Conservation (phyloP, 2,797 vertebrate species). For the Erithacus rubecula region DNA sequence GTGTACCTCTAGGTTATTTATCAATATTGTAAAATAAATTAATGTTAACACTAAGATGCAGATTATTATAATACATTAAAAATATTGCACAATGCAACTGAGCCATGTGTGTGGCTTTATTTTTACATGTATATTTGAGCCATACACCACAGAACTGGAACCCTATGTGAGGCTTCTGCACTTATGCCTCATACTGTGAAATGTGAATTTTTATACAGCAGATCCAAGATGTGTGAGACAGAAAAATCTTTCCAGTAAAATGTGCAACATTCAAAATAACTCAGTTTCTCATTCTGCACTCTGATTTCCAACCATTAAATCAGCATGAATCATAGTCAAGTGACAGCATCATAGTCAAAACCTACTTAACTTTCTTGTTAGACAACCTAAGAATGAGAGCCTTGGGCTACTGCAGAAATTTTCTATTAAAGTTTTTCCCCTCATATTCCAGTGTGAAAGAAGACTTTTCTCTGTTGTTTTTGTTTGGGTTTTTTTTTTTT, state of each 20-base stretch:
- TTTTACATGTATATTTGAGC: slow-evolving; percentile 24
- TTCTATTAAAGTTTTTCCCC: slow-evolving; percentile 20
- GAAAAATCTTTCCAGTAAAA: slow-evolving; percentile 19
- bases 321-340: slow-evolving; percentile 29
- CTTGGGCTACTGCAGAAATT: slow-evolving; percentile 5
- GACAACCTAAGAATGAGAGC: slow-evolving; percentile 42
- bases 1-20: slow-evolving; percentile 25
- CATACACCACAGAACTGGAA: slow-evolving; percentile 44
- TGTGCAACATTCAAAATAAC: slow-evolving; percentile 30
- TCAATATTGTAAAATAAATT: slow-evolving; percentile 38
- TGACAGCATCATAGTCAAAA: slow-evolving; percentile 38
- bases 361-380: slow-evolving; percentile 39
- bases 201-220: slow-evolving; percentile 22
- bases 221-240: slow-evolving; percentile 31
- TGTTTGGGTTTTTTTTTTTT: slow-evolving; percentile 4
- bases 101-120: slow-evolving; percentile 9
- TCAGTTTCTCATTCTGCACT: slow-evolving; percentile 33
- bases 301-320: slow-evolving; percentile 26
- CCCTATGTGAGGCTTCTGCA: slow-evolving; percentile 3
- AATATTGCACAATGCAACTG: slow-evolving; percentile 69
- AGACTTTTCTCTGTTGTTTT: not conserved
- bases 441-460: slow-evolving; percentile 49
- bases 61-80: slow-evolving; percentile 60
- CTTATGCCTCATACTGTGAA: slow-evolving; percentile 4
- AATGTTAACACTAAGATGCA: slow-evolving; percentile 49